Base-by-base conservation (phyloP, 2,113 vertebrate genomes). In the Corydoras sp. region DNA sequence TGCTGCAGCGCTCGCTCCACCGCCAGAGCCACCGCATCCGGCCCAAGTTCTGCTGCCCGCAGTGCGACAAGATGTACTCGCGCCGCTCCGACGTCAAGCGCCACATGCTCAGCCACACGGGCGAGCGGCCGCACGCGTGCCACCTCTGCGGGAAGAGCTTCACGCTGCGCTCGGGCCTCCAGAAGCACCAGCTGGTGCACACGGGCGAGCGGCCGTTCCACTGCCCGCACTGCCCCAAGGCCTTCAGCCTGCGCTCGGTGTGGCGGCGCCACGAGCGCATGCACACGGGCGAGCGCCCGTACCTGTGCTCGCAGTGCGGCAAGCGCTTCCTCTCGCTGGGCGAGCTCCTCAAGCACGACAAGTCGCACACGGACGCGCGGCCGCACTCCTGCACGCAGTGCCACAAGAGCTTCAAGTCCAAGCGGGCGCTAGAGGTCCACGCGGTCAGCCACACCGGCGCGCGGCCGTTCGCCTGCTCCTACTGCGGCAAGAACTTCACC, bases 241-340 rank as follows among this genome's bases (percentile, higher is more conserved):
- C 79, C 64, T 90, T 90, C 80, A 88, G 85, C 0, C 82, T 89
- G 72, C 74, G 79, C 29, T 87, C 87, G 0, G 85, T 90, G 65
- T 75, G 87, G 65, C 81, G 83, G 56, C 73, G 88, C 13, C 88
- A 89, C 0, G 85, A 90, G 73, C 75, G 88, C 55, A 90, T 89
- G 87, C 88, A 90, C 85, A 89, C 88, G 0, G 88, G 88, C 2
- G 88, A 90, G 73, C 85, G 87, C 18, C 88, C 88, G 0, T 90
- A 84, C 80, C 86, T 90, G 49, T 90, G 89, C 73, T 86, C 87
- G 0, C 90, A 91, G 69, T 91, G 90, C 5, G 90, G 91, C 14
- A 90, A 92, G 79, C 81, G 88, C 65, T 91, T 91, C 77, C 73
- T 90, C 9, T 91, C 88, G 4, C 91, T 87, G 61, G 91, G 90